phyloP scores from a whole-genome alignment of 2,113 vertebrate species.

The Sphaerodactylus townsendi region DNA sequence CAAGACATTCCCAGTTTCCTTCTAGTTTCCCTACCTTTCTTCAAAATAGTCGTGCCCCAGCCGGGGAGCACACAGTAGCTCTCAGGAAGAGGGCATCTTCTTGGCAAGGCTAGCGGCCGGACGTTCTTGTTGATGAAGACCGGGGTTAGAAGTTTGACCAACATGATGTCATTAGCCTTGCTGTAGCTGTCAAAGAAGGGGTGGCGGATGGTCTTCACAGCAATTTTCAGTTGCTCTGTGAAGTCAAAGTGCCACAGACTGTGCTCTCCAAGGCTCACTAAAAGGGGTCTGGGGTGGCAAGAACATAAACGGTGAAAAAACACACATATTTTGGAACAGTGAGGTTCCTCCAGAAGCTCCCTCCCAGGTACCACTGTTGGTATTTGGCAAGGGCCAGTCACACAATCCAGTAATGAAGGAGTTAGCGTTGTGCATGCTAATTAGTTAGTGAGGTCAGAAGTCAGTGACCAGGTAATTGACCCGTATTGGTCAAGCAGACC shows the following conservation, averaged over 20 bases:
- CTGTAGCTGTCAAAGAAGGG: neutral
- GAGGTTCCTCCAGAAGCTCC: no score
- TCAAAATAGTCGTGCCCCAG: neutral
- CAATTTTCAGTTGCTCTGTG: neutral
- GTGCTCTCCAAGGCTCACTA: neutral
- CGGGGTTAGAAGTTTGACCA: neutral
- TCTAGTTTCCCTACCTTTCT: neutral
- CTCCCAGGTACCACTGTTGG: no score
- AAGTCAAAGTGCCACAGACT: neutral
- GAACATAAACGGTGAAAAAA: neutral
- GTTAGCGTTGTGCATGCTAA: no score
- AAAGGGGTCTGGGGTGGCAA: neutral
- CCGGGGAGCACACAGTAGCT: neutral
- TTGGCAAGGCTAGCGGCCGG: neutral
- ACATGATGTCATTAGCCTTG: neutral
- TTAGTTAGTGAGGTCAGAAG: no score
- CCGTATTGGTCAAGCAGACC: no score
- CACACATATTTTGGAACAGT: neutral
- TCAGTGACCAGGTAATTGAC: no score
- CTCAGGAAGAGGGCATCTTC: neutral
- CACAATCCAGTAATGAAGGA: no score
- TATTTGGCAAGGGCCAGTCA: no score
- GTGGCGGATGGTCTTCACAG: neutral
- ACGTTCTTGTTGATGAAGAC: neutral
- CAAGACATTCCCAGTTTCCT: neutral